Percentiles rank a stretch among this genome's conserved stretches.
phyloP scores from a whole-genome alignment of 2,797 vertebrate genomes.

The Anguilla anguilla region DNA sequence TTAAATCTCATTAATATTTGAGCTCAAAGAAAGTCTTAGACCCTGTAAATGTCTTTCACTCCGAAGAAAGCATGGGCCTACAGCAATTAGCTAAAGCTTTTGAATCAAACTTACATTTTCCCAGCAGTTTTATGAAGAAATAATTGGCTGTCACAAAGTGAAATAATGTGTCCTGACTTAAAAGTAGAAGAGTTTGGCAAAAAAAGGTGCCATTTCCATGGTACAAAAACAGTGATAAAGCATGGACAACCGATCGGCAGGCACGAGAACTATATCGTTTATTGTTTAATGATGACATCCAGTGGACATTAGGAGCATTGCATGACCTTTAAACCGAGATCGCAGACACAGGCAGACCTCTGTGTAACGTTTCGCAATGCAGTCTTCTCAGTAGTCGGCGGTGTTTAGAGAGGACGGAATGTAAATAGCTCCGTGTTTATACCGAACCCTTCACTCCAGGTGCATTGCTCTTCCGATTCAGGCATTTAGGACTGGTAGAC shows the following conservation, averaged over 20 bases:
- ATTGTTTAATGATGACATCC: slow-evolving; percentile 57
- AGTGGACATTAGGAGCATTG: slow-evolving; percentile 54
- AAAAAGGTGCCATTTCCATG: slow-evolving; percentile 7
- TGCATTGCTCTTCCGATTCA: neutral
- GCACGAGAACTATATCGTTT: neutral
- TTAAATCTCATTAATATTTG: neutral
- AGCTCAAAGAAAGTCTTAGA: neutral
- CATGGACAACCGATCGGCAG: neutral
- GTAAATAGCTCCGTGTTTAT: neutral
- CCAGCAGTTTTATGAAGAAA: neutral
- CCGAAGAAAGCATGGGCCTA: neutral
- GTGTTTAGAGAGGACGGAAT: neutral
- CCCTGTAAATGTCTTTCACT: neutral
- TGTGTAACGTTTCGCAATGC: neutral
- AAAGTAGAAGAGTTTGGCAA: neutral
- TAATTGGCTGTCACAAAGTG: slow-evolving; percentile 1
- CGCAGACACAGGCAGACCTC: neutral
- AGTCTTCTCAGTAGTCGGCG: neutral
- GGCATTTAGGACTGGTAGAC: neutral
- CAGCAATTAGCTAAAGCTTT: neutral
- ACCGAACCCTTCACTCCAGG: neutral
- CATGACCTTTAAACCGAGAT: slow-evolving; percentile 8
- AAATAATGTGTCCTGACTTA: neutral
- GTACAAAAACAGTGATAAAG: neutral
- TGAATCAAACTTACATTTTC: neutral